phyloP scores from a whole-genome alignment of 2,888 invertebrate species.

The Dioctria rufipes region DNA sequence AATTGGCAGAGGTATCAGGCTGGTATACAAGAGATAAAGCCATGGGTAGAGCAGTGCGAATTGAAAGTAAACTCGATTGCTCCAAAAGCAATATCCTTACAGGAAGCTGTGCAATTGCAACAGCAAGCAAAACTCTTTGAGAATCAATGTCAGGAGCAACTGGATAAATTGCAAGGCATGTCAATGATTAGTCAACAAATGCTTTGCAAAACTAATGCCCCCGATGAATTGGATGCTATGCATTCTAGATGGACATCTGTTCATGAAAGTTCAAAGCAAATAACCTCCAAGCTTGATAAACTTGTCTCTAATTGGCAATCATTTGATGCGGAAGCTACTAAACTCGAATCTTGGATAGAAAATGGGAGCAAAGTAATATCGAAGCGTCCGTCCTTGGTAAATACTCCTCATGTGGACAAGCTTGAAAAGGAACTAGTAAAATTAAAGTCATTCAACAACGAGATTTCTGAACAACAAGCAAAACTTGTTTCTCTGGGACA shows the following conservation, averaged over 20 bases:
- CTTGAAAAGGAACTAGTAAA: conserved; percentile 83
- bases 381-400: conserved; percentile 75
- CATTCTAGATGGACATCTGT: conserved; percentile 89
- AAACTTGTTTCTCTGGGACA: conserved; percentile 86
- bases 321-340: conserved; percentile 83
- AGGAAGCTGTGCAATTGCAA: conserved; percentile 87
- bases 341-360: conserved; percentile 84
- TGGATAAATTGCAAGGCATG: conserved; percentile 82
- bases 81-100: conserved; percentile 82
- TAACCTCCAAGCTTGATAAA: conserved; percentile 84
- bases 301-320: conserved; percentile 86
- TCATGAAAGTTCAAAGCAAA: conserved; percentile 84
- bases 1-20: conserved; percentile 90
- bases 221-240: conserved; percentile 88
- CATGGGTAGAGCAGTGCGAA: conserved; percentile 92
- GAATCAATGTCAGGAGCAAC: conserved; percentile 83
- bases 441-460: conserved; percentile 86
- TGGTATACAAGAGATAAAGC: conserved; percentile 84
- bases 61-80: conserved; percentile 76
- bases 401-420: conserved; percentile 82
- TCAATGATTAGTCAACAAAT: conserved; percentile 83
- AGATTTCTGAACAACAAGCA: conserved; percentile 88
- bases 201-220: conserved; percentile 81
- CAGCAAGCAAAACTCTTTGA: conserved; percentile 81
- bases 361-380: conserved; percentile 77